phyloP scores from a whole-genome alignment of 1,140 invertebrate species.

The Hyles vespertilio region DNA sequence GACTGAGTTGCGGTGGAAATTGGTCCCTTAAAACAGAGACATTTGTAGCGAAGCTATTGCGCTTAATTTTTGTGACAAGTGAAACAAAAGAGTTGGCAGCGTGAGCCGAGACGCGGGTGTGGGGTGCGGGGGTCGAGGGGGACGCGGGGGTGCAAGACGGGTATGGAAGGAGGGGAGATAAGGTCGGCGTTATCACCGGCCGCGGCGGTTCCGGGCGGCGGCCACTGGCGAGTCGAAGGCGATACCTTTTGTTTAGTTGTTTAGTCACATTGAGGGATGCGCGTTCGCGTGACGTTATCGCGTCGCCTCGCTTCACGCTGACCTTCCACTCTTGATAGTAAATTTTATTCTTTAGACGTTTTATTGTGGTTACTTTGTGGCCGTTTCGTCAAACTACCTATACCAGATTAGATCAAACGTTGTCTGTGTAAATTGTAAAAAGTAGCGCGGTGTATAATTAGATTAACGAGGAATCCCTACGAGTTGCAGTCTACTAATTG shows the following conservation, averaged over 20 bases:
- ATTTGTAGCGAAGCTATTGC: constrained; percentile 73
- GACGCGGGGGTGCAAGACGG: constrained; percentile 27
- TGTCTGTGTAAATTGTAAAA: background rate
- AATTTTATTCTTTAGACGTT: constrained; percentile 67
- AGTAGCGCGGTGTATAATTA: constrained; percentile 9
- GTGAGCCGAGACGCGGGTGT: constrained; percentile 33
- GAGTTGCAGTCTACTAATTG: constrained; percentile 32
- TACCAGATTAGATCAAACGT: constrained; percentile 24
- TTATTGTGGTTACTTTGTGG: constrained; percentile 34
- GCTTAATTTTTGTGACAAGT: constrained; percentile 75
- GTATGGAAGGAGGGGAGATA: constrained; percentile 51
- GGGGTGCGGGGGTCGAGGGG: constrained; percentile 28
- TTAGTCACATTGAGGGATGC: constrained; percentile 70
- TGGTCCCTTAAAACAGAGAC: constrained; percentile 73
- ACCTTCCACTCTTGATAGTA: constrained; percentile 67
- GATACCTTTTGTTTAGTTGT: constrained; percentile 71
- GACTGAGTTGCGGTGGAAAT: constrained; percentile 75
- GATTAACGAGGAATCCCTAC: constrained; percentile 5
- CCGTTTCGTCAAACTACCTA: constrained; percentile 28
- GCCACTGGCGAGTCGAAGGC: constrained; percentile 65
- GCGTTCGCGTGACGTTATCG: constrained; percentile 69
- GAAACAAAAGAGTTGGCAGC: constrained; percentile 72
- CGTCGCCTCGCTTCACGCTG: constrained; percentile 44
- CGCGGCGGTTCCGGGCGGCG: constrained; percentile 51
- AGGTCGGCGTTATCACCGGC: constrained; percentile 63